Conservation (phyloP, 1,140 invertebrate genomes). For the Melitaea cinxia region DNA sequence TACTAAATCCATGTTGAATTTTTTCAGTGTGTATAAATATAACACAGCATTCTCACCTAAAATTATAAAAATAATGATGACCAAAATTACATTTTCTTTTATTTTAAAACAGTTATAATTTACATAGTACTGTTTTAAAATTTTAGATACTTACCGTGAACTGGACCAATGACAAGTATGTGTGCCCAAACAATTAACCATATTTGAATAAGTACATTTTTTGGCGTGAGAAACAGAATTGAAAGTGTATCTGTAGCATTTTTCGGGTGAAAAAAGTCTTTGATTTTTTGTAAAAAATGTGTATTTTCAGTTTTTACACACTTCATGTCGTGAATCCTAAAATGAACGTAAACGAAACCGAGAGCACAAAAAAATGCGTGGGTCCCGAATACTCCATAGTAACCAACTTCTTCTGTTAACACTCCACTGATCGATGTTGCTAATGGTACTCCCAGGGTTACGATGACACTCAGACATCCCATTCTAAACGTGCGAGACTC, state of each 20-base stretch:
- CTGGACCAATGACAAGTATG: slow-evolving; percentile 78
- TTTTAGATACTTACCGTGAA: slow-evolving; percentile 60
- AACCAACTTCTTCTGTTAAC: slow-evolving; percentile 70
- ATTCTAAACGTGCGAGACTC: slow-evolving; percentile 82
- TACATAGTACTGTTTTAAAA: slow-evolving; percentile 4
- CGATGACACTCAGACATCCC: slow-evolving; percentile 81
- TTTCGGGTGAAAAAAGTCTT: slow-evolving; percentile 72
- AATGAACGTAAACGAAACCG: slow-evolving; percentile 65
- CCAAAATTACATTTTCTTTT: no score
- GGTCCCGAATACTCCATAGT: slow-evolving; percentile 75
- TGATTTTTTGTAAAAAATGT: slow-evolving; percentile 45
- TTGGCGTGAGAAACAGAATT: slow-evolving; percentile 66
- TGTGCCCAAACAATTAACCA: slow-evolving; percentile 73
- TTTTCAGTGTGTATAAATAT: slow-evolving; percentile 66
- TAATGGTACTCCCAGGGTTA: slow-evolving; percentile 72
- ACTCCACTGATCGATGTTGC: slow-evolving; percentile 75
- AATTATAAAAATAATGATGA: slow-evolving; percentile 25
- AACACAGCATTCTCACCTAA: slow-evolving; percentile 67
- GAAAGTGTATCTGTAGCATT: slow-evolving; percentile 77
- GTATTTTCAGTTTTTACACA: slow-evolving; percentile 49
- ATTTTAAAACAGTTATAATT: no score
- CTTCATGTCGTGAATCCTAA: slow-evolving; percentile 63
- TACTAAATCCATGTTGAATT: slow-evolving; percentile 65
- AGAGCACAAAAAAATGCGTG: slow-evolving; percentile 54
- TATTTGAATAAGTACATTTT: slow-evolving; percentile 60